phyloP scores from a whole-genome alignment of 2,888 invertebrate species.

The Pandemis cinnamomeana region DNA sequence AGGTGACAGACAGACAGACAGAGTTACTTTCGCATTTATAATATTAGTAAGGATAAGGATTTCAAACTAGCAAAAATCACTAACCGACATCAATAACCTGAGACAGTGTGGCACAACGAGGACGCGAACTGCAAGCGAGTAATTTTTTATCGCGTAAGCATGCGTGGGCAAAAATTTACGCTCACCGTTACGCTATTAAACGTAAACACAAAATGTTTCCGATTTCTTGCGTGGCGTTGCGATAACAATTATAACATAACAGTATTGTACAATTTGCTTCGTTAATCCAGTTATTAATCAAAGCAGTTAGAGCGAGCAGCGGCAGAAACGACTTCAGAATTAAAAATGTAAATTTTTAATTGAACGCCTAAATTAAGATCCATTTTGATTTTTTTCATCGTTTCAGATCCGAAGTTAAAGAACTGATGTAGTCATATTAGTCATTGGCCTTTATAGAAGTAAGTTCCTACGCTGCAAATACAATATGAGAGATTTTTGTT shows the following conservation, averaged over 20 bases:
- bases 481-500: no score
- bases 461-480: no score
- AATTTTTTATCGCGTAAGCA: slow-evolving; percentile 1
- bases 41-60: no score
- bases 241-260: slow-evolving; percentile 41
- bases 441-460: no score
- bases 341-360: slow-evolving; percentile 29
- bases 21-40: no score
- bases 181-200: slow-evolving; percentile 28
- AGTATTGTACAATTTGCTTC: slow-evolving; percentile 39
- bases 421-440: no score
- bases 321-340: slow-evolving; percentile 20
- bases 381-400: not conserved
- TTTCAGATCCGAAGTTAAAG: not conserved
- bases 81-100: no score
- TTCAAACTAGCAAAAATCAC: no score
- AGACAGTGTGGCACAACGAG: no score
- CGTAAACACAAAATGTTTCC: slow-evolving; percentile 34
- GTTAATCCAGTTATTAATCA: slow-evolving; percentile 28
- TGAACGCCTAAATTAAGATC: not conserved
- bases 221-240: slow-evolving; percentile 31
- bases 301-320: slow-evolving; percentile 23
- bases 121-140: not conserved
- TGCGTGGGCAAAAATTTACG: slow-evolving; percentile 23
- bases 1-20: no score